Evolutionary conservation across 2,113 vertebrate genomes (phyloP).

Genomic region (Astatoreochromis straeleni): DNA sequence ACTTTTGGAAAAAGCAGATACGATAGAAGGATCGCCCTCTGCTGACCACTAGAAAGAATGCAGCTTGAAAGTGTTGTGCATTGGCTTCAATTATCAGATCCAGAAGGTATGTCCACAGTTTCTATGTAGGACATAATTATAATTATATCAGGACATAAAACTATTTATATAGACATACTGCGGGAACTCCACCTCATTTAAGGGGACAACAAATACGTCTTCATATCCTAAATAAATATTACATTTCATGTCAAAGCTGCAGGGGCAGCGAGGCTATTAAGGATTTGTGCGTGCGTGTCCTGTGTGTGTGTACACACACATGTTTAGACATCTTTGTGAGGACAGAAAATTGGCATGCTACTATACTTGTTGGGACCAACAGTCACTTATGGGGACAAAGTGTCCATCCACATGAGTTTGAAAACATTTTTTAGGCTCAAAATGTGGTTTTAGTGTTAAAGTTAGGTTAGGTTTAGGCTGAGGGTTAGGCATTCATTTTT

Average conservation of each 20-base stretch:
- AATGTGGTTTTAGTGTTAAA: neutral
- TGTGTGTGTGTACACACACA: neutral
- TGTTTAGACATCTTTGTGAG: neutral
- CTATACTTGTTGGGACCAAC: neutral
- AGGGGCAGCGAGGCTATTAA: neutral
- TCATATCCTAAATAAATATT: neutral
- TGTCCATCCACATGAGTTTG: neutral
- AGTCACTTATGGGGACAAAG: neutral
- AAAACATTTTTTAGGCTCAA: neutral
- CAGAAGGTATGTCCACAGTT: neutral
- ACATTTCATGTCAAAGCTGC: neutral
- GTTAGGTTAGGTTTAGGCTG: neutral
- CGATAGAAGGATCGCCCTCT: neutral
- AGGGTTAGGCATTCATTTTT: neutral
- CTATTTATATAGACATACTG: neutral
- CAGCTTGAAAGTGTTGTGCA: neutral
- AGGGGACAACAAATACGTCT: neutral
- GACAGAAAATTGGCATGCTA: neutral
- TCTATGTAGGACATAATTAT: neutral
- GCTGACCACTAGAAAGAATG: neutral
- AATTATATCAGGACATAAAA: neutral
- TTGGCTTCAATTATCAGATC: neutral
- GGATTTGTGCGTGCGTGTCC: accelerated
- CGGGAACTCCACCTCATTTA: neutral
- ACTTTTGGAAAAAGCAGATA: neutral